Evolutionary conservation across 2,797 vertebrate species (phyloP), one percentile per base, ranked within the genome.

Genomic region (Cheracebus regulus): DNA sequence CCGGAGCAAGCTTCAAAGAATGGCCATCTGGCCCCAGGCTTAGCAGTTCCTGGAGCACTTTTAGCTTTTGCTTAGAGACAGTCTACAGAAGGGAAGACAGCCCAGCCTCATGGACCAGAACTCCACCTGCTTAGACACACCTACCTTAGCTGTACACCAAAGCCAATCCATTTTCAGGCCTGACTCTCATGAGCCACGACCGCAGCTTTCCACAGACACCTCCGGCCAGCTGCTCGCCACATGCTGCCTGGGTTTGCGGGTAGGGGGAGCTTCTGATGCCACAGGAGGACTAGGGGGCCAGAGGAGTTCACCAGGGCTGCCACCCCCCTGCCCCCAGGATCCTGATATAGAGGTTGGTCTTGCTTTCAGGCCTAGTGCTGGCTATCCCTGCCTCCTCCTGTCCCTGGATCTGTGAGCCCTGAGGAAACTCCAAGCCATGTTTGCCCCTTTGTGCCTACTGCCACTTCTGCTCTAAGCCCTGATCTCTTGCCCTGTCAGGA

Each of bases 191-290:
- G 73, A 97, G 61, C 81, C 46, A 30, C 6, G 4, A 76, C 52
- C 88, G 80, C 86, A 92, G 76, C 48, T 94, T 87, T 92, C 76
- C 89, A 96, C 52, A 95, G 73, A 97, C 84, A 95, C 72, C 81
- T 93, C 93, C 0, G 0, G 73, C 85, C 96, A 97, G 96, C 95
- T 97, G 92, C 85, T 94, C 58, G 33, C 95, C 95, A 97, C 84
- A 95, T 96, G 97, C 85, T 85, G 22, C 41, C 46, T 94, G 73
- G 19, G 41, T 88, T 95, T 97, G 10, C 26, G 80, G 15, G 41
- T 50, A 20, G 46, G 41, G 30, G 41, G 39, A 87, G 50, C 57
- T 96, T 97, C 95, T 95, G 84, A 95, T 96, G 95, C 57, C 67
- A 80, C 24, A 95, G 48, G 84, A 90, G 80, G 86, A 24, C 88